Evolutionary conservation across 2,888 invertebrate species (phyloP).

Genomic region (Halictus quadricinctus): DNA sequence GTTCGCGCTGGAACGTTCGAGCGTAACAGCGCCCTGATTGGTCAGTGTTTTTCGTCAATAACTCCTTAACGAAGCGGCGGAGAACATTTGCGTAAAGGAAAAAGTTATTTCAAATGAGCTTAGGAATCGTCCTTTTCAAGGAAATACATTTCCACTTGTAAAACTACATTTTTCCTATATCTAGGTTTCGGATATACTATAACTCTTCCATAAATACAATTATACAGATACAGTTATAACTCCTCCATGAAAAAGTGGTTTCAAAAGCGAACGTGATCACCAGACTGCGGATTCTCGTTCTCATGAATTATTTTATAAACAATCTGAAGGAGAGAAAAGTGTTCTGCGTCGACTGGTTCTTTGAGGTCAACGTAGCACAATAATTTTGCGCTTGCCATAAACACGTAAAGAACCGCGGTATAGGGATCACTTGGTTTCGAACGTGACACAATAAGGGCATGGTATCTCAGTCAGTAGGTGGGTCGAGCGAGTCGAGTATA

Average conservation of each 20-base stretch:
- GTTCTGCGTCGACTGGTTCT: neutral
- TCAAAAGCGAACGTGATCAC: neutral
- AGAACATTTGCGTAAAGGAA: too few relatives aligned
- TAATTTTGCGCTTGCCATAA: neutral
- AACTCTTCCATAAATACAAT: too few relatives aligned
- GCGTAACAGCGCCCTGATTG: too few relatives aligned
- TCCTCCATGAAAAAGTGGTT: neutral
- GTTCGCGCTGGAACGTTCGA: too few relatives aligned
- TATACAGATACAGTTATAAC: too few relatives aligned
- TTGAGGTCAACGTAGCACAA: neutral
- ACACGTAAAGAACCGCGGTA: neutral
- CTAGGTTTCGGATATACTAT: too few relatives aligned
- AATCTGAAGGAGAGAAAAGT: neutral
- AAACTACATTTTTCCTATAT: too few relatives aligned
- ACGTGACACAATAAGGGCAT: conserved; percentile 9
- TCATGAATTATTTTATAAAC: neutral
- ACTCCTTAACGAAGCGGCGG: too few relatives aligned
- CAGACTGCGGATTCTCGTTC: neutral
- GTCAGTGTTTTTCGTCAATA: too few relatives aligned
- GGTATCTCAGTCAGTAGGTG: conserved; percentile 11
- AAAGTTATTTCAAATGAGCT: too few relatives aligned
- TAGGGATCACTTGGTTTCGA: neutral
- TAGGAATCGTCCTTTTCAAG: too few relatives aligned
- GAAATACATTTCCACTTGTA: too few relatives aligned
- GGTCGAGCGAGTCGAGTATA: neutral